These are phyloP conservation scores for Protobothrops flavoviridis DNA, from an alignment of 2,113 vertebrate genomes.

Conservation along the genomic window DNA sequence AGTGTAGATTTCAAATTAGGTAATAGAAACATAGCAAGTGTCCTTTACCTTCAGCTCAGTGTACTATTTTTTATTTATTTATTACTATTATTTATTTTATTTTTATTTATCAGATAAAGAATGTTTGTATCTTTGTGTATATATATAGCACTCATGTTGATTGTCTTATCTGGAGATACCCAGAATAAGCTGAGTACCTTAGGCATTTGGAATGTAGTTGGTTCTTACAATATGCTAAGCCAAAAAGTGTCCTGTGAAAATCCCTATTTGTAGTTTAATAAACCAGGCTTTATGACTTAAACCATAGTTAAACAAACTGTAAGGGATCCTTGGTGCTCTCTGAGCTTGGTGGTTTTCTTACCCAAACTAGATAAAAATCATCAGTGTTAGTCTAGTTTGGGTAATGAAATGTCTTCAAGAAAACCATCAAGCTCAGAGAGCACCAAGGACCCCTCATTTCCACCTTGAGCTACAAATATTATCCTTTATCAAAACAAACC, in stretches of 20 bases:
- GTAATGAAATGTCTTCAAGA: neutral
- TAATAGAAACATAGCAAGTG: neutral
- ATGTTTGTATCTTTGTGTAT: neutral
- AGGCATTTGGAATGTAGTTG: neutral
- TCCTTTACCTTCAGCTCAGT: neutral
- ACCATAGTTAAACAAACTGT: neutral
- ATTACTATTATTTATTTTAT: too few species aligned
- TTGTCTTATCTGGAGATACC: neutral
- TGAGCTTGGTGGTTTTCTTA: neutral
- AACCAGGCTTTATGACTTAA: neutral
- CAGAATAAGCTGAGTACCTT: neutral
- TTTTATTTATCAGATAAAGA: neutral
- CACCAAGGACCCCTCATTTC: neutral
- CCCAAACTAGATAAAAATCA: neutral
- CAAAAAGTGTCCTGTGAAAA: neutral
- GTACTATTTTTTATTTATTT: too few species aligned
- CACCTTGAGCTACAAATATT: neutral
- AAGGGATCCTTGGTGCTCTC: neutral
- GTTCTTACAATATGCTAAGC: neutral
- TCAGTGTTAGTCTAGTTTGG: neutral
- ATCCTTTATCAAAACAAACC: neutral
- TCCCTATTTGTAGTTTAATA: neutral
- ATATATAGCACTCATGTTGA: neutral
- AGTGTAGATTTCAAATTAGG: neutral
- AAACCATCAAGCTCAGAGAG: neutral